Percentiles rank a stretch among this genome's conserved stretches.
Conservation (phyloP, 2,113 vertebrate genomes). For the Nymphicus hollandicus region DNA sequence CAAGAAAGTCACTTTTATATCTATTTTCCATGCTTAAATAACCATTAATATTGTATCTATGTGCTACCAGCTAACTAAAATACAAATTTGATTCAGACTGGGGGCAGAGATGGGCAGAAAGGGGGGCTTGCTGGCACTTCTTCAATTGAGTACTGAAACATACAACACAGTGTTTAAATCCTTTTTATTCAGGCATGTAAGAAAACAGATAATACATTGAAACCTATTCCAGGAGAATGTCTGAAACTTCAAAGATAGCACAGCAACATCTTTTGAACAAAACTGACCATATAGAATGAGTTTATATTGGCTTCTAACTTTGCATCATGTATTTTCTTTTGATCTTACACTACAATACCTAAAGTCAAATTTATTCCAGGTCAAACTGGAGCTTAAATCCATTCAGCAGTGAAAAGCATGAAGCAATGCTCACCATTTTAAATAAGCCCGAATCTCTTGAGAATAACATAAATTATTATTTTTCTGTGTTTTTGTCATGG, state of each 20-base stretch:
- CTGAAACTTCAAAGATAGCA: slow-evolving; percentile 1
- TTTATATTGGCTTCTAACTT: slow-evolving; percentile 3
- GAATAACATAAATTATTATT: neutral
- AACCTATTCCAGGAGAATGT: neutral
- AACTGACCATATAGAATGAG: neutral
- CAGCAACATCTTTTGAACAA: neutral
- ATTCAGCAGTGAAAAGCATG: neutral
- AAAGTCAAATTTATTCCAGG: neutral
- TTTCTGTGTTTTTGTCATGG: neutral
- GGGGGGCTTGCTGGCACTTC: neutral
- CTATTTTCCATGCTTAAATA: neutral
- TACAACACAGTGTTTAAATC: neutral
- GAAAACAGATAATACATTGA: neutral
- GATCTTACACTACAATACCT: neutral
- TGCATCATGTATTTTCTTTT: slow-evolving; percentile 32
- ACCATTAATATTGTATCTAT: neutral
- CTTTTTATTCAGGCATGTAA: neutral
- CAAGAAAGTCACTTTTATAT: neutral
- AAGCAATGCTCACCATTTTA: neutral
- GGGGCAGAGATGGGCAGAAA: neutral
- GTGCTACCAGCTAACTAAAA: neutral
- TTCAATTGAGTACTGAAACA: neutral
- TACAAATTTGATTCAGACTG: neutral
- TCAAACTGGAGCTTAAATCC: neutral
- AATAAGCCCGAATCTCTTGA: neutral